Evolutionary conservation across 2,888 invertebrate species (phyloP).

Genomic region (Axea sp.): DNA sequence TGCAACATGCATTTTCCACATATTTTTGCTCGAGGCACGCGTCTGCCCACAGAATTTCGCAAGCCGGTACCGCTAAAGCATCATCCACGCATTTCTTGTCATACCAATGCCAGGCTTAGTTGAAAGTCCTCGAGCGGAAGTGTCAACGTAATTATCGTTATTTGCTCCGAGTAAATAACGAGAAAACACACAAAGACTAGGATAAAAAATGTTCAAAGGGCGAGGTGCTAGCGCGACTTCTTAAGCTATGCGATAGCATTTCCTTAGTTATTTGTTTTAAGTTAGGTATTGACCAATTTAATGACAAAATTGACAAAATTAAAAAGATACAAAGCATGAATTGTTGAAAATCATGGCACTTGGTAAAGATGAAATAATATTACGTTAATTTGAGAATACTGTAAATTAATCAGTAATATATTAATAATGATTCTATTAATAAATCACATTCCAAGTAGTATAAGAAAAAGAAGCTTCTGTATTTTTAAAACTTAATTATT

Average conservation of each 20-base stretch:
- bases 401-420: no score
- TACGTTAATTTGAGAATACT: no score
- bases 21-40: constrained; percentile 47
- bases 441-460: no score
- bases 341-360: no score
- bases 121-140: constrained; percentile 47
- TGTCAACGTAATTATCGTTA: constrained; percentile 57
- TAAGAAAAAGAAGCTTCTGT: no score
- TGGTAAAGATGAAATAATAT: no score
- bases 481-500: no score
- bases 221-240: constrained; percentile 24
- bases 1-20: constrained; percentile 46
- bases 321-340: no score
- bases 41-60: constrained; percentile 48
- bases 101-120: constrained; percentile 10
- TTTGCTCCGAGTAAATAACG: constrained; percentile 37
- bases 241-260: constrained; percentile 2
- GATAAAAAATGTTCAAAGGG: constrained; percentile 16
- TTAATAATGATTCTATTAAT: no score
- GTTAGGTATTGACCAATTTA: neutral
- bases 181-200: constrained; percentile 31
- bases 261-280: constrained; percentile 2
- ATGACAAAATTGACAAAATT: no score
- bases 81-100: constrained; percentile 42
- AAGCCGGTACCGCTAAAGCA: constrained; percentile 17